Evolutionary conservation across 2,888 invertebrate genomes (phyloP), one percentile per base, ranked within the genome.

Genomic region (Nephrotoma guestfalica): DNA sequence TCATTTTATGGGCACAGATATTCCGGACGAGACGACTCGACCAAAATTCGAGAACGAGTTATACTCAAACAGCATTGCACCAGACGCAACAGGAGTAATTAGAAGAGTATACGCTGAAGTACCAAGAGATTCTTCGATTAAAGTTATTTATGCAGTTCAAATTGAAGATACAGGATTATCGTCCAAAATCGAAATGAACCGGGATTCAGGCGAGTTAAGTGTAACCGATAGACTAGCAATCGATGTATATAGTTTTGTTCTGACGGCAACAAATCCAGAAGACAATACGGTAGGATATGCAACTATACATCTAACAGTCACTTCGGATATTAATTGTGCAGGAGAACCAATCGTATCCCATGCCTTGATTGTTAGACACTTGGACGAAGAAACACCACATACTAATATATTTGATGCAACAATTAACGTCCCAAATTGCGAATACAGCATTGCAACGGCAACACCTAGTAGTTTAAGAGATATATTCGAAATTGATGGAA

Each of bases 331-430:
- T 47, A 87, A 88, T 57, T 89, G 89, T 87, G 71, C 87, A 11
- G 87, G 87, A 30, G 87, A 88, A 5, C 87, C 88, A n/a, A 84
- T 87, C 0, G 89, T 89, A 18, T 88, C 88, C 0, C 88, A 88
- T 45, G 87, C 89, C 0, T 87, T 89, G 7, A 51, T 89, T 7
- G 87, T 89, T 41, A 88, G 89, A 86, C 88, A 89, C 86, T 87
- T 89, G 4, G 88, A 88, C 51, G 90, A 90, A 86, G 89, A 89
- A 85, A 86, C 85, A 13, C 87, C 87, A 6, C 88, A 89, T 86
- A 86, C 88, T 40, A 88, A 88, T n/a, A 86, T 89, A 13, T 84
- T 89, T 11, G 87, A 88, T 87, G 86, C 87, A 18, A 87, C 83
- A 42, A 45, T 84, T 3, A 15, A 1, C 0, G 41, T 7, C 2